Percentiles rank a stretch among this genome's conserved stretches.
Evolutionary conservation across 35 echinoderm and acorn worm species (phyloP).

Genomic region (Apostichopus californicus): DNA sequence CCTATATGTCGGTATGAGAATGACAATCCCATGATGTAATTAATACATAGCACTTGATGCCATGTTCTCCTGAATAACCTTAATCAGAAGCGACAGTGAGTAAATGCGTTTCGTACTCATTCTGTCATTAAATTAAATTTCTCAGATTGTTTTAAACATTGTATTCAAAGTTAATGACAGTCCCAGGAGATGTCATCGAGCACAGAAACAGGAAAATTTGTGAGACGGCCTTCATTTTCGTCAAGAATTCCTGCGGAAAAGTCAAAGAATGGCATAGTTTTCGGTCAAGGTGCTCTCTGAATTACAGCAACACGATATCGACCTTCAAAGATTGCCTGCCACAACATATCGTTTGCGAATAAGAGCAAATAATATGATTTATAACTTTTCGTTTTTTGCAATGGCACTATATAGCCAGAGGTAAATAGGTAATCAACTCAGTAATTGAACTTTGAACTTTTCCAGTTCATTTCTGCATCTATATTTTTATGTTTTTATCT

Average conservation of each 20-base stretch:
- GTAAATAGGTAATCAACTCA: no score
- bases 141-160: conserved; percentile 39
- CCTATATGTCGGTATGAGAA: conserved; percentile 30
- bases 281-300: conserved; percentile 37
- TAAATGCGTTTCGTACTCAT: conserved; percentile 50
- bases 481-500: no score
- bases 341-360: no score
- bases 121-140: conserved; percentile 55
- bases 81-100: conserved; percentile 37
- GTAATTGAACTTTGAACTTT: no score
- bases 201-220: conserved; percentile 6
- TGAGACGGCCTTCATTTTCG: conserved; percentile 39
- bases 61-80: conserved; percentile 32
- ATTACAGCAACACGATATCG: neutral
- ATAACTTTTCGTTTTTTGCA: no score
- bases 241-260: conserved; percentile 21
- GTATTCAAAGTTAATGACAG: conserved; percentile 37
- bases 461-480: no score
- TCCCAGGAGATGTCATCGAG: conserved; percentile 31
- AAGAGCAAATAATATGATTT: no score
- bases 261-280: conserved; percentile 50
- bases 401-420: no score
- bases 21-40: conserved; percentile 37
- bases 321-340: neutral
- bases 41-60: conserved; percentile 52